Evolutionary conservation across 2,113 vertebrate species (phyloP).

Genomic region (Martes martes): DNA sequence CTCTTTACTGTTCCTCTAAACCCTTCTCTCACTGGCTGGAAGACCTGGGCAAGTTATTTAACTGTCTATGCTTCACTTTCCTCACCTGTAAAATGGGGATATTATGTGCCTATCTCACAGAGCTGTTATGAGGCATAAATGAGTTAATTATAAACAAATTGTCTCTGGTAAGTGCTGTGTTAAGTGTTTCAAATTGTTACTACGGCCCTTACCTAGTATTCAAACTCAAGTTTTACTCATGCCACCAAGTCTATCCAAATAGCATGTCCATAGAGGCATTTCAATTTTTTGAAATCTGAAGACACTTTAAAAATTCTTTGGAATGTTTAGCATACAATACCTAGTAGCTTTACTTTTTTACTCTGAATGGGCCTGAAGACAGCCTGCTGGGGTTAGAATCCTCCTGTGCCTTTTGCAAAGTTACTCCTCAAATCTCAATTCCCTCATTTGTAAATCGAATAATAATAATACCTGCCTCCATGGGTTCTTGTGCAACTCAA

Average conservation of each 20-base stretch:
- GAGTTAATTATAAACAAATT: not conserved
- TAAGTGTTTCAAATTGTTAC: not conserved
- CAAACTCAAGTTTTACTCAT: not conserved
- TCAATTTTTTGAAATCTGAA: not conserved
- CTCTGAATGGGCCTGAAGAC: not conserved
- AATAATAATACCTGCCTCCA: not conserved
- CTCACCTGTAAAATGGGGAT: not conserved
- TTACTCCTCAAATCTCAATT: not conserved
- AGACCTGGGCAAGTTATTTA: not conserved
- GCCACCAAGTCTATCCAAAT: not conserved
- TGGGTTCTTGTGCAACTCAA: not conserved
- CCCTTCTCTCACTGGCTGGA: not conserved
- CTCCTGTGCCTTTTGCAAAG: not conserved
- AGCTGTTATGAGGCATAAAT: not conserved
- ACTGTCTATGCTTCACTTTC: not conserved
- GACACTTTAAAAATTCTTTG: not conserved
- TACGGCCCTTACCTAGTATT: not conserved
- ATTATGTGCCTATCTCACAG: not conserved
- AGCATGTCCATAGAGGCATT: not conserved
- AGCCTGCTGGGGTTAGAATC: not conserved
- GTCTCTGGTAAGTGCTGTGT: not conserved
- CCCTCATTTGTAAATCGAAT: not conserved
- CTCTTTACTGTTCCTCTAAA: not conserved
- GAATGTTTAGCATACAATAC: not conserved
- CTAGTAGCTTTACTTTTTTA: not conserved